These are phyloP conservation scores for Apostichopus japonicus DNA, from an alignment of 35 echinoderm and acorn worm species.

Conservation along the genomic window DNA sequence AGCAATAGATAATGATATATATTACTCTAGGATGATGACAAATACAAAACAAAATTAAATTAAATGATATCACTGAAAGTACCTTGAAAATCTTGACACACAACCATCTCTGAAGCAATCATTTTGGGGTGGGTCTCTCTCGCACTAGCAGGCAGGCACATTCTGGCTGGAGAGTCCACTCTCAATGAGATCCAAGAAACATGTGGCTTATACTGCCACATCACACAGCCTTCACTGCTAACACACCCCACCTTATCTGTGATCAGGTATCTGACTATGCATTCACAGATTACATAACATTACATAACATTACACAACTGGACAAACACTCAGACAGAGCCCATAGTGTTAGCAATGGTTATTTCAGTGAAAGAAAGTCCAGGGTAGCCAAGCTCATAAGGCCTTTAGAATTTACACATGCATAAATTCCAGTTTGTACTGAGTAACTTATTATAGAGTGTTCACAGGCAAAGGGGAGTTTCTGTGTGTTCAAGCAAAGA, in stretches of 20 bases:
- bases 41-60: no score
- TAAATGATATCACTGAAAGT: background rate
- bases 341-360: background rate
- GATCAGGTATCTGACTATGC: background rate
- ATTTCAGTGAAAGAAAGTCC: background rate
- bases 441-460: no score
- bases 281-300: constrained; percentile 23
- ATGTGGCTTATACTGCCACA: background rate
- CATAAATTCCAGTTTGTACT: no score
- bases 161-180: background rate
- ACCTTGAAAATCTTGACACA: background rate
- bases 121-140: background rate
- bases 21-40: no score
- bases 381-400: background rate
- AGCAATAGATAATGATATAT: no score
- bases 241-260: background rate
- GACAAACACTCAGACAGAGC: constrained; percentile 8
- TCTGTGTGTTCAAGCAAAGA: background rate
- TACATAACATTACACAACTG: constrained; percentile 41
- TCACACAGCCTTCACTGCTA: background rate
- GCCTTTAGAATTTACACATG: no score
- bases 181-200: background rate
- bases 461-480: no score
- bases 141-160: background rate
- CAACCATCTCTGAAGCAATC: background rate